Evolutionary conservation across 2,888 invertebrate species (phyloP).

Genomic region (Melipona beecheii): DNA sequence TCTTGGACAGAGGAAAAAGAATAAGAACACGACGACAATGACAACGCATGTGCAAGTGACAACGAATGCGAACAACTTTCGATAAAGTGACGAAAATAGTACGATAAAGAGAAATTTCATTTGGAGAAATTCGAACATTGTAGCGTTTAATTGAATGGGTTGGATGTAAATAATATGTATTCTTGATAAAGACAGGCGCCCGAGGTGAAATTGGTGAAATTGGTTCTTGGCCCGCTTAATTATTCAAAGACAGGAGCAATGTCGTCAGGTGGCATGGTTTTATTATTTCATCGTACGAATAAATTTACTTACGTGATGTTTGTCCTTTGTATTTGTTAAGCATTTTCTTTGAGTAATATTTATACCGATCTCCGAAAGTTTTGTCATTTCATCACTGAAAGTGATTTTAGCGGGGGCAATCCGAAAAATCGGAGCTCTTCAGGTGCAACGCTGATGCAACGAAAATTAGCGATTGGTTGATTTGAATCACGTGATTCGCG

Average conservation of each 20-base stretch:
- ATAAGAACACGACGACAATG: conserved; percentile 21
- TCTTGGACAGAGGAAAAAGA: conserved; percentile 33
- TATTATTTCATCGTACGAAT: conserved; percentile 52
- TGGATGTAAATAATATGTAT: conserved; percentile 63
- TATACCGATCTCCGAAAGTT: conserved; percentile 7
- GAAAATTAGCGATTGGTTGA: too few relatives aligned
- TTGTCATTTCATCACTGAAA: background rate
- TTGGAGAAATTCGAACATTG: conserved; percentile 21
- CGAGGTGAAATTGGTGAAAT: conserved; percentile 12
- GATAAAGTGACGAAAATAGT: conserved; percentile 4
- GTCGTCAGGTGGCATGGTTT: conserved; percentile 29
- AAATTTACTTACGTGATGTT: conserved; percentile 53
- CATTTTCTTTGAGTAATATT: conserved; percentile 46
- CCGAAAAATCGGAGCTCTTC: too few relatives aligned
- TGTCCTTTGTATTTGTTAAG: conserved; percentile 64
- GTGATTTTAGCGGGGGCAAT: too few relatives aligned
- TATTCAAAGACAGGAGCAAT: conserved; percentile 69
- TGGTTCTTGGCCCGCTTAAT: conserved; percentile 59
- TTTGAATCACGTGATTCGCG: too few relatives aligned
- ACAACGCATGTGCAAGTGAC: conserved; percentile 11
- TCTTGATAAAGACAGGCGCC: conserved; percentile 46
- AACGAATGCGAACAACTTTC: background rate
- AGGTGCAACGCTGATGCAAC: too few relatives aligned
- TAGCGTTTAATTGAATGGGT: conserved; percentile 55
- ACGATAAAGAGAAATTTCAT: background rate